Percentiles rank a stretch among this genome's conserved stretches.
Conservation (phyloP, 2,113 vertebrate genomes). For the Sterna hirundo region DNA sequence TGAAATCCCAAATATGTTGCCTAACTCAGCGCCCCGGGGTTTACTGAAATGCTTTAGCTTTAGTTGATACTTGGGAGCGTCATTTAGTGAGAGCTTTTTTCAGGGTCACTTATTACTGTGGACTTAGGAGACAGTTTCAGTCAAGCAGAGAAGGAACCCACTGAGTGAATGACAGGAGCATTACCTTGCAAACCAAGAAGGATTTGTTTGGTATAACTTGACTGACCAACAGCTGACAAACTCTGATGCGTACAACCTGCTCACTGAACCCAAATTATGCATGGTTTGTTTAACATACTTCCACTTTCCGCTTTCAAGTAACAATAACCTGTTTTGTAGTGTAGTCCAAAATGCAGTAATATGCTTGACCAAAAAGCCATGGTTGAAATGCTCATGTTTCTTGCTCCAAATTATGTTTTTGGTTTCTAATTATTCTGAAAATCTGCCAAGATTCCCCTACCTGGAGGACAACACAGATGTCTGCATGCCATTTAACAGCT, state of each 20-base stretch:
- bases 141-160: neutral
- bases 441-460: neutral
- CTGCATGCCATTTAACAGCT: neutral
- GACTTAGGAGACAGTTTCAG: neutral
- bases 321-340: neutral
- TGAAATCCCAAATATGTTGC: neutral
- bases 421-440: conserved; percentile 13
- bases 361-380: neutral
- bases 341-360: neutral
- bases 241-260: neutral
- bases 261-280: neutral
- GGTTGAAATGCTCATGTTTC: neutral
- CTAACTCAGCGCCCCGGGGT: neutral
- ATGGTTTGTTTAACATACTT: neutral
- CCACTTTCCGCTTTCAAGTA: neutral
- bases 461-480: conserved; percentile 16
- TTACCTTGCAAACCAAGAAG: neutral
- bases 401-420: neutral
- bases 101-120: neutral
- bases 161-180: neutral
- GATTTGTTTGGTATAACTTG: neutral
- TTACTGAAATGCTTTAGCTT: neutral
- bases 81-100: neutral
- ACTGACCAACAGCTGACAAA: neutral
- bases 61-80: neutral